Evolutionary conservation across 2,888 invertebrate genomes (phyloP).

Genomic region (Lithosia quadra): DNA sequence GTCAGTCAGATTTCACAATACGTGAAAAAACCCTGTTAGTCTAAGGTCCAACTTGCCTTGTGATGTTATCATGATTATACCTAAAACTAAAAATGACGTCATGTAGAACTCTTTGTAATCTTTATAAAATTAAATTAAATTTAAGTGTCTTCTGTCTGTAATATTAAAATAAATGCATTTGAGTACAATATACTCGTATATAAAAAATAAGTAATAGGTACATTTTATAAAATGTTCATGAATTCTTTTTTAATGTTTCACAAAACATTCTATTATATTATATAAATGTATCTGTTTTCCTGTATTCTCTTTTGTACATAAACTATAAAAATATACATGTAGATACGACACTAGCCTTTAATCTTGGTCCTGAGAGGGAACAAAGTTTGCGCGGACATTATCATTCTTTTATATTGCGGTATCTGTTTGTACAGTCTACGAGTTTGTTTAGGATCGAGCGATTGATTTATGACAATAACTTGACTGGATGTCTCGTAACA

Average conservation of each 20-base stretch:
- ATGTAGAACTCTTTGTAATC: too few species aligned
- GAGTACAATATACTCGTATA: too few species aligned
- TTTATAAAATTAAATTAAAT: too few species aligned
- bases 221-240: too few species aligned
- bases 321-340: slow-evolving; percentile 10
- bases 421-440: slow-evolving; percentile 72
- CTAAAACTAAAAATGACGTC: too few species aligned
- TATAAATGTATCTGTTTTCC: neutral
- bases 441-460: slow-evolving; percentile 74
- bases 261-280: neutral
- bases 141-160: too few species aligned
- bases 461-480: slow-evolving; percentile 73
- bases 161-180: too few species aligned
- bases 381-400: slow-evolving; percentile 60
- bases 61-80: too few species aligned
- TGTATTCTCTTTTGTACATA: neutral
- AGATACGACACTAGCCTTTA: slow-evolving; percentile 36
- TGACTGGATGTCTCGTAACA: slow-evolving; percentile 47
- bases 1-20: neutral
- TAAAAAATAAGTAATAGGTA: too few species aligned
- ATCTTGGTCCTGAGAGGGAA: slow-evolving; percentile 48
- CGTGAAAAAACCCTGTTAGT: neutral
- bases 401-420: slow-evolving; percentile 64
- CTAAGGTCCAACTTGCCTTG: too few species aligned
- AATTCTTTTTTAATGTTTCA: neutral